phyloP scores from a whole-genome alignment of 2,888 invertebrate species.

The Rhagonycha lutea region DNA sequence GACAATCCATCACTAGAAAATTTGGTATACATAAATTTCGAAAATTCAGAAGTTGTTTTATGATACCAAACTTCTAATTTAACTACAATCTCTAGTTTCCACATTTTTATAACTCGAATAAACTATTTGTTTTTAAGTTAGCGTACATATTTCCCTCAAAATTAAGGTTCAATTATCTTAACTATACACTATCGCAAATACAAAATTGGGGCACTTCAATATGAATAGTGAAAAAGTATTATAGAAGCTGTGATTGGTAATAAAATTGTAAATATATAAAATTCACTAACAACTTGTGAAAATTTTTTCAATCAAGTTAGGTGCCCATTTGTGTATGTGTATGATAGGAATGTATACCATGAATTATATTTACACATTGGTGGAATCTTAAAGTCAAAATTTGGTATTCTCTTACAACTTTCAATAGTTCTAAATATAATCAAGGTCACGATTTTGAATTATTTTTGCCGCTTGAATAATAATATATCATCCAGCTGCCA shows the following conservation, averaged over 20 bases:
- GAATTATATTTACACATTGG: neutral
- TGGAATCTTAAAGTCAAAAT: neutral
- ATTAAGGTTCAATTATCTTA: slow-evolving; percentile 11
- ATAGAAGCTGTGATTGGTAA: slow-evolving; percentile 28
- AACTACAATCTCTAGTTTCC: slow-evolving; percentile 14
- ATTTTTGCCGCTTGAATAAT: neutral
- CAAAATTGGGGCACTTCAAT: slow-evolving; percentile 43
- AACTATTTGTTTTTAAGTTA: slow-evolving; percentile 29
- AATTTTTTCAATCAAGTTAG: slow-evolving; percentile 9
- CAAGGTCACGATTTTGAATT: neutral
- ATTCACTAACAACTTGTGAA: slow-evolving; percentile 12
- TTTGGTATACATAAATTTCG: slow-evolving; percentile 1
- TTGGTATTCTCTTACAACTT: neutral
- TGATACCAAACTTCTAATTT: slow-evolving; percentile 13
- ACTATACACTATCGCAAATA: slow-evolving; percentile 32
- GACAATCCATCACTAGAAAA: slow-evolving; percentile 12
- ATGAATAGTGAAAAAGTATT: slow-evolving; percentile 35
- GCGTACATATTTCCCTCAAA: slow-evolving; percentile 35
- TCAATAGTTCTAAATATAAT: neutral
- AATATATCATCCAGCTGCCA: neutral
- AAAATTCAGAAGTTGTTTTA: neutral
- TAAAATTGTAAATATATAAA: slow-evolving; percentile 23
- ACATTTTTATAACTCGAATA: slow-evolving; percentile 20
- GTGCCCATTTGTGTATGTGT: slow-evolving; percentile 16
- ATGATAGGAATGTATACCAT: slow-evolving; percentile 17